Conservation (phyloP, 2,797 vertebrate species). For the Epinephelus malabaricus region DNA sequence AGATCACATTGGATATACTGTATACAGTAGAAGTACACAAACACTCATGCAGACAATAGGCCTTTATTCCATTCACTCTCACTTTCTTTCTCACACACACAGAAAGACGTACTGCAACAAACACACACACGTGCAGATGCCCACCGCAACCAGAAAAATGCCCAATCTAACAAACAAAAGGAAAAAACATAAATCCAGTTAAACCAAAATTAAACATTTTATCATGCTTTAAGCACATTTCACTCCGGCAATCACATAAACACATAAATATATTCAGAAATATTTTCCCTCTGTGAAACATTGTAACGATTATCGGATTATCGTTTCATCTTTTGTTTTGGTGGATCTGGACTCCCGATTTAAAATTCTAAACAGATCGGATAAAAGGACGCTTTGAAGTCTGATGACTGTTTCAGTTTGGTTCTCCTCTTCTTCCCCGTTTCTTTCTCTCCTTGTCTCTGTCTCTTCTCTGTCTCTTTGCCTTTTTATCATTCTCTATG, state of each 20-base stretch:
- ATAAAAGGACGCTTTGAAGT: constrained; percentile 80
- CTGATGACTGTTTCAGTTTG: constrained; percentile 69
- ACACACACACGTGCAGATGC: constrained; percentile 34
- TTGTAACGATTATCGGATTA: constrained; percentile 83
- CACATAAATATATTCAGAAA: constrained; percentile 73
- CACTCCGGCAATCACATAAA: constrained; percentile 68
- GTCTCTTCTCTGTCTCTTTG: constrained; percentile 35
- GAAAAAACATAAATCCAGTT: constrained; percentile 66
- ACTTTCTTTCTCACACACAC: constrained; percentile 21
- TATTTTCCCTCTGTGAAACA: constrained; percentile 73
- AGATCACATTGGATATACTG: constrained; percentile 22
- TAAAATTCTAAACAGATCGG: constrained; percentile 82
- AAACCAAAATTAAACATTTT: constrained; percentile 79
- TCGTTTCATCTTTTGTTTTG: constrained; percentile 84
- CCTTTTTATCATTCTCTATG: constrained; percentile 31
- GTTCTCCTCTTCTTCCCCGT: constrained; percentile 33
- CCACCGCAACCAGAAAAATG: constrained; percentile 45
- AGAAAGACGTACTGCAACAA: neutral
- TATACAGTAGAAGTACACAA: constrained; percentile 45
- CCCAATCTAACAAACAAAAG: constrained; percentile 65
- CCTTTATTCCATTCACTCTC: constrained; percentile 60
- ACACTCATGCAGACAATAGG: constrained; percentile 49
- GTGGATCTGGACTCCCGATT: constrained; percentile 74
- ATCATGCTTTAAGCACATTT: constrained; percentile 81
- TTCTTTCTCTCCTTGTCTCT: constrained; percentile 29